Base-by-base conservation (phyloP, 2,113 vertebrate genomes). In the Larimichthys polyactis region DNA sequence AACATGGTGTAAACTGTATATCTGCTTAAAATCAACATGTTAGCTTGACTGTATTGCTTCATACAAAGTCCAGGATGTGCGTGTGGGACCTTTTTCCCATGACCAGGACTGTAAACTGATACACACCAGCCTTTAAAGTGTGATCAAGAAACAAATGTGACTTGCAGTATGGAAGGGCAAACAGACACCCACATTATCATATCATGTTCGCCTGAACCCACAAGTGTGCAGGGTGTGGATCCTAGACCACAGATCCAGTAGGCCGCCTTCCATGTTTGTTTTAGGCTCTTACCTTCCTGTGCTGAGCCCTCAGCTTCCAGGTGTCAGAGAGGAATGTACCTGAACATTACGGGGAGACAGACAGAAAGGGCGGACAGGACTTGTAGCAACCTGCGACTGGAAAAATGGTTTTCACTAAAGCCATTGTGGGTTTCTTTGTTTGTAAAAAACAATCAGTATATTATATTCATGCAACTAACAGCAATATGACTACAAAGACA, bases 251-350 rank as follows among this genome's bases (percentile, higher is more conserved):
- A 63, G 75, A 80, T 71, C 72, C 71, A 44, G 63, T 5, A 15
- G 78, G 81, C 86, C 87, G 78, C 43, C 79, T 51, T 71, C 72
- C 48, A 27, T 89, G 87, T 91, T 86, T 86, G 71, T 78, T 83
- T 83, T 64, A 86, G 81, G 71, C 58, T 75, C 79, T n/a, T 40
- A 10, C 51, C 86, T 93, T 91, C 90, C 91, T 90, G 86, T 57
- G 75, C 75, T 89, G 87, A 91, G 85, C 89, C 81, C 68, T 85
- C 77, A 74, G 86, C 89, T 89, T 90, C 92, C 90, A 92, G 90
- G 85, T 93, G 92, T 92, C 92, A 92, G 22, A 63, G 65, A 92
- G 62, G 90, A 93, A 93, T 93, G 91, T 17, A 66, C 14, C 17
- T 24, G 71, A 90, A 85, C 73, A 78, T 79, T 85, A 76, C 69